Conservation (phyloP, 2,113 vertebrate genomes). For the Alligator mississippiensis region DNA sequence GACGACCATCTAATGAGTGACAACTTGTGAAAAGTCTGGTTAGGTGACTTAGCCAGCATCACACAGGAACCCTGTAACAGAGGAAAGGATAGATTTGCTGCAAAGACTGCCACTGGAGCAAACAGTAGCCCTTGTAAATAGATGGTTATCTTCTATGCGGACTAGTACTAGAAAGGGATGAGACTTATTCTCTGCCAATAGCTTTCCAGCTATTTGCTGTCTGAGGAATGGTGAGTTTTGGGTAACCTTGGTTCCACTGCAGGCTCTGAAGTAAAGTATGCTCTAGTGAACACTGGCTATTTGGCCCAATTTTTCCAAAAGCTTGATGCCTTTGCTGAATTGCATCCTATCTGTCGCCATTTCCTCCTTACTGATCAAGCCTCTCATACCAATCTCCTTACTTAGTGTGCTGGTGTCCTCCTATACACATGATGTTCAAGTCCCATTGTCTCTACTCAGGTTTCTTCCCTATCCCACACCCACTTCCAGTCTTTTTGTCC, state of each 20-base stretch:
- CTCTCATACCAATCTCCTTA: background rate
- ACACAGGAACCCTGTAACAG: fast-evolving
- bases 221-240: fast-evolving
- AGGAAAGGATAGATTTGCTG: background rate
- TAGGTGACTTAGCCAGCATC: background rate
- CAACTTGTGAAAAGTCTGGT: background rate
- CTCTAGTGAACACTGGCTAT: background rate
- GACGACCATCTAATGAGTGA: background rate
- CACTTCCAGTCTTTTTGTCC: no score
- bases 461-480: background rate
- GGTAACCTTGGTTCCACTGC: background rate
- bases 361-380: background rate
- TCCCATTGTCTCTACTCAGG: no score
- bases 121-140: background rate
- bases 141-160: background rate
- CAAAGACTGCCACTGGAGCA: background rate
- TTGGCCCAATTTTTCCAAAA: no score
- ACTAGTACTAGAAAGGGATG: background rate
- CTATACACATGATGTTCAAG: no score
- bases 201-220: background rate
- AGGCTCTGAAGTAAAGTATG: background rate
- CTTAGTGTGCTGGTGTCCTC: background rate
- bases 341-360: no score
- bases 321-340: no score
- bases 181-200: background rate